A percentile compares a stretch with the other conserved stretches of the same genome.
Evolutionary conservation across 2,888 invertebrate genomes (phyloP).

Genomic region (Dryococelus australis): DNA sequence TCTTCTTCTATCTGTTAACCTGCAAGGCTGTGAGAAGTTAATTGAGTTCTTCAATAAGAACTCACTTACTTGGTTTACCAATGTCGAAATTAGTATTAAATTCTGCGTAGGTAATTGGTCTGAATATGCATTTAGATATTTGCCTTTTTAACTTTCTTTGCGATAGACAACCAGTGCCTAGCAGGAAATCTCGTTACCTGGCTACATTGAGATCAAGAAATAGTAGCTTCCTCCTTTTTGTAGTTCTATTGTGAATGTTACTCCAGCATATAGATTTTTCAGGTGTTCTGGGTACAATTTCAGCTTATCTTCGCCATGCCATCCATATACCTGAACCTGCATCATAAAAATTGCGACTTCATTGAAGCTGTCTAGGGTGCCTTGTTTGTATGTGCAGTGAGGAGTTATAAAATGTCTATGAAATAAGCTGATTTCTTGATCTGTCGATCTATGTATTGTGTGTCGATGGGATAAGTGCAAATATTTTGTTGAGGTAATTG

Average conservation of each 20-base stretch:
- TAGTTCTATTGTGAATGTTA: not conserved
- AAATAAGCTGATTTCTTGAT: too few species aligned
- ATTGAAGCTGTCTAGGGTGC: too few species aligned
- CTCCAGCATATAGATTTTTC: not conserved
- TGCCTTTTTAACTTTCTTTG: not conserved
- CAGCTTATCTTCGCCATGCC: not conserved
- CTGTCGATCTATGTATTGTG: too few species aligned
- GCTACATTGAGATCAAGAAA: not conserved
- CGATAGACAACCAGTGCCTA: not conserved
- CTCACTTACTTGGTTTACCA: not conserved
- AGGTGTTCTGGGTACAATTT: not conserved
- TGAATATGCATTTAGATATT: not conserved
- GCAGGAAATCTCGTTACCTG: not conserved
- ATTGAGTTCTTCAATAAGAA: not conserved
- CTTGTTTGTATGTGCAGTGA: too few species aligned
- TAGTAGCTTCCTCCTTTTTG: not conserved
- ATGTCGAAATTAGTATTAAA: not conserved
- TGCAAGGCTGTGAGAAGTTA: not conserved
- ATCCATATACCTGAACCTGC: not conserved
- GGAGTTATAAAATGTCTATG: too few species aligned
- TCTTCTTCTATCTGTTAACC: not conserved
- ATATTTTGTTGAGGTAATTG: too few species aligned
- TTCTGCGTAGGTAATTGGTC: not conserved
- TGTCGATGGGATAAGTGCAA: too few species aligned
- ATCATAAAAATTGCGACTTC: too few species aligned